Conservation (phyloP, 2,113 vertebrate genomes). For the Eudyptes chrysolophus region DNA sequence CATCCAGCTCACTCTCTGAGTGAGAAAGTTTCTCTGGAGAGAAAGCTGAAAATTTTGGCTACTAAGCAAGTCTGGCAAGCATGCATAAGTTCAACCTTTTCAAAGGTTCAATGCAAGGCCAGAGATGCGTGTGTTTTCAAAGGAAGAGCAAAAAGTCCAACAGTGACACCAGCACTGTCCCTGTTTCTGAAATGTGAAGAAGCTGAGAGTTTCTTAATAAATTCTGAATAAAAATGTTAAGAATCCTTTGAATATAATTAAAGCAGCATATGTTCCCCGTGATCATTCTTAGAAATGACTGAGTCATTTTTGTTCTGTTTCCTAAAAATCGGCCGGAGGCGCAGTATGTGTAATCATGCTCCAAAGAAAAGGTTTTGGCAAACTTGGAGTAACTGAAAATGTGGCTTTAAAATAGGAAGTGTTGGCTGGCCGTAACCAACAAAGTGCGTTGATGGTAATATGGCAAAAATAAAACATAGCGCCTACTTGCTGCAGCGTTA, state of each 20-base stretch:
- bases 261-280: not conserved
- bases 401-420: not conserved
- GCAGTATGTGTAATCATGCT: not conserved
- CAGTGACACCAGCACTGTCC: not conserved
- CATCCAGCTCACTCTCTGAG: not conserved
- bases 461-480: not conserved
- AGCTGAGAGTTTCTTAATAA: not conserved
- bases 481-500: not conserved
- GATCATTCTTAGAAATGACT: slow-evolving; percentile 2
- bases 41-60: not conserved
- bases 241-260: not conserved
- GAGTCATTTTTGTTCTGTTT: not conserved
- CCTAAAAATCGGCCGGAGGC: not conserved
- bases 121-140: not conserved
- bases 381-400: not conserved
- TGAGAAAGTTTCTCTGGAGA: not conserved
- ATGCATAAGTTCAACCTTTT: not conserved
- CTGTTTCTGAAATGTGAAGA: not conserved
- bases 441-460: not conserved
- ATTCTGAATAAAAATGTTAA: not conserved
- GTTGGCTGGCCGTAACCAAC: not conserved
- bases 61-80: not conserved
- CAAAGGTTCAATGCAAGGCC: not conserved
- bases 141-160: slow-evolving; percentile 13
- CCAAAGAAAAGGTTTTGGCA: not conserved